Percentiles rank a stretch among this genome's conserved stretches.
Conservation (phyloP, 2,888 invertebrate species). For the Catonia carolina region DNA sequence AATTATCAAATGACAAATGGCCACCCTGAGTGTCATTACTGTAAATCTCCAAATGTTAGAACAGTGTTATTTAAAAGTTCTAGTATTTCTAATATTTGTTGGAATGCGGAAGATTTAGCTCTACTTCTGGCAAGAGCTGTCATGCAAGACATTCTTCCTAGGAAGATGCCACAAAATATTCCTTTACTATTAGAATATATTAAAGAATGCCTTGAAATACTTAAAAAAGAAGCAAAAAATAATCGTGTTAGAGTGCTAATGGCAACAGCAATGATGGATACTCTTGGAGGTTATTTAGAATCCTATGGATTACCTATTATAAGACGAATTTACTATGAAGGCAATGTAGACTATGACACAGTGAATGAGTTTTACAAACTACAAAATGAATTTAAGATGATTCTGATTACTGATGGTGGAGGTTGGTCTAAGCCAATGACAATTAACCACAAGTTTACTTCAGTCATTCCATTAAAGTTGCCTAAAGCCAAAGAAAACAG, state of each 20-base stretch:
- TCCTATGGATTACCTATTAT: slow-evolving; percentile 53
- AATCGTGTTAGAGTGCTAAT: slow-evolving; percentile 19
- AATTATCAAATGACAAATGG: no score
- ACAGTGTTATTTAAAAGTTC: slow-evolving; percentile 29
- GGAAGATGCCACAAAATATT: slow-evolving; percentile 24
- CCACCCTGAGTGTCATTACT: slow-evolving; percentile 16
- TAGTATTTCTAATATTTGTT: slow-evolving; percentile 26
- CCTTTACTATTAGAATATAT: slow-evolving; percentile 26
- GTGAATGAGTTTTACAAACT: slow-evolving; percentile 50
- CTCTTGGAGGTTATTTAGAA: slow-evolving; percentile 47
- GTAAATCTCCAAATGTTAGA: slow-evolving; percentile 28
- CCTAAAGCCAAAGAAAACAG: slow-evolving; percentile 7
- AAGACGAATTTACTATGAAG: slow-evolving; percentile 56
- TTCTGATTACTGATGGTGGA: slow-evolving; percentile 52
- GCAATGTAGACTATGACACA: slow-evolving; percentile 50
- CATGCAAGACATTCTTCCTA: slow-evolving; percentile 28
- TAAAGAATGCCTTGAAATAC: slow-evolving; percentile 23
- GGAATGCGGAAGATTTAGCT: slow-evolving; percentile 29
- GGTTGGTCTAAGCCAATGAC: slow-evolving; percentile 48
- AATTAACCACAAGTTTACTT: slow-evolving; percentile 28
- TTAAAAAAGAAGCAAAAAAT: slow-evolving; percentile 22
- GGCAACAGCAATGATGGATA: slow-evolving; percentile 25
- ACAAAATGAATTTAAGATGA: slow-evolving; percentile 51
- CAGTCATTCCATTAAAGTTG: slow-evolving; percentile 36
- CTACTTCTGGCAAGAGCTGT: slow-evolving; percentile 27